phyloP scores from a whole-genome alignment of 2,797 vertebrate species.

The Potorous gilbertii region DNA sequence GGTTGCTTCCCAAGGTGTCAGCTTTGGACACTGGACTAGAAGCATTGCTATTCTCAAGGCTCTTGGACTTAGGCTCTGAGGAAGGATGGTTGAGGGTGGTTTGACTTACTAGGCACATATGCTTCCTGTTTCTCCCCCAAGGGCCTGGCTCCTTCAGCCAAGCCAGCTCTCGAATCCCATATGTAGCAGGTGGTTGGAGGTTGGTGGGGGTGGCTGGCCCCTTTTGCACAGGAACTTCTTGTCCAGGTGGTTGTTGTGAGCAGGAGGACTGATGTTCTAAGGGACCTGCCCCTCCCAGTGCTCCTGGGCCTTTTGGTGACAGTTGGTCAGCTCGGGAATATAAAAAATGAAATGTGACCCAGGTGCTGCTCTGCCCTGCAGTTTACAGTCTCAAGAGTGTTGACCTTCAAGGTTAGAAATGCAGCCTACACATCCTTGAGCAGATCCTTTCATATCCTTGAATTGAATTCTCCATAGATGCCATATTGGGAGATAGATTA shows the following conservation, averaged over 20 bases:
- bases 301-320: background rate
- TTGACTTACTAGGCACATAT: background rate
- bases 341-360: background rate
- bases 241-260: background rate
- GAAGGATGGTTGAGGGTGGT: background rate
- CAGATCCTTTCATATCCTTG: background rate
- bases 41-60: background rate
- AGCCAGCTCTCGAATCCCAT: background rate
- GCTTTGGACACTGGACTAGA: background rate
- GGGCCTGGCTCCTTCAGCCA: no score
- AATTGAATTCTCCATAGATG: background rate
- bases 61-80: background rate
- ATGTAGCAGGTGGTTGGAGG: background rate
- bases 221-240: background rate
- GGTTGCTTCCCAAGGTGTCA: background rate
- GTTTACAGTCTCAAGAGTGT: background rate
- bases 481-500: background rate
- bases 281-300: background rate
- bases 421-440: background rate
- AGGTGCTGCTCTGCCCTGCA: background rate
- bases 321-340: background rate
- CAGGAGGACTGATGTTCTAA: background rate
- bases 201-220: background rate
- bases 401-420: background rate
- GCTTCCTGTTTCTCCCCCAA: background rate